Evolutionary conservation across 2,888 invertebrate species (phyloP).

Genomic region (Nebria brevicollis): DNA sequence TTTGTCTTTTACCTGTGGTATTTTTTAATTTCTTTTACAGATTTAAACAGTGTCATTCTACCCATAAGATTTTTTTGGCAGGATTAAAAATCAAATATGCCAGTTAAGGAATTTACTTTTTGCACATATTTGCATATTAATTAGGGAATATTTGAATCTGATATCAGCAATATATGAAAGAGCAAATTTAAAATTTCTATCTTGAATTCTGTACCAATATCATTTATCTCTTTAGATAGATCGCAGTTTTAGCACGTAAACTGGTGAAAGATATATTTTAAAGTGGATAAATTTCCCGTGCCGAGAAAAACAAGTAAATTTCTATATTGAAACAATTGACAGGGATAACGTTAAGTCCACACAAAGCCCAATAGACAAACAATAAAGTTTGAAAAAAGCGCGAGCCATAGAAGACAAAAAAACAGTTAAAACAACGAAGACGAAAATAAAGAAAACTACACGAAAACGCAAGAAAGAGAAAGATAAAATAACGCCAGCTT

Average conservation of each 20-base stretch:
- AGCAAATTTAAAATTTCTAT: no score
- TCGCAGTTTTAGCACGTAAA: neutral
- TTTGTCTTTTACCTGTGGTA: neutral
- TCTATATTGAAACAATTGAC: conserved; percentile 42
- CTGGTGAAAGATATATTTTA: neutral
- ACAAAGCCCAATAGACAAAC: conserved; percentile 42
- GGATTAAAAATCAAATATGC: no score
- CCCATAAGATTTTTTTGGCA: neutral
- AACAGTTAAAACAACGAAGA: conserved; percentile 10
- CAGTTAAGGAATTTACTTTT: no score
- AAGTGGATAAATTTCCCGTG: neutral
- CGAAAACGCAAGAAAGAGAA: conserved; percentile 21
- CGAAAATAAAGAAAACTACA: conserved; percentile 1
- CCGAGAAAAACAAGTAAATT: conserved; percentile 18
- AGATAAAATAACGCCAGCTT: conserved; percentile 13
- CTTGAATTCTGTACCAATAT: no score
- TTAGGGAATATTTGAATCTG: no score
- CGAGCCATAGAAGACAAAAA: neutral
- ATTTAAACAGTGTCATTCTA: neutral
- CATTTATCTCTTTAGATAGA: no score
- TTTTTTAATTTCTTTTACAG: neutral
- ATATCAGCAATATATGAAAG: no score
- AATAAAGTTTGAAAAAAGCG: conserved; percentile 33
- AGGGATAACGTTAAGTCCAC: conserved; percentile 26
- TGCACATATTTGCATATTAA: no score